Evolutionary conservation across 2,888 invertebrate species (phyloP), one percentile per base, ranked within the genome.

Genomic region (Lepidocyrtinus sp.): DNA sequence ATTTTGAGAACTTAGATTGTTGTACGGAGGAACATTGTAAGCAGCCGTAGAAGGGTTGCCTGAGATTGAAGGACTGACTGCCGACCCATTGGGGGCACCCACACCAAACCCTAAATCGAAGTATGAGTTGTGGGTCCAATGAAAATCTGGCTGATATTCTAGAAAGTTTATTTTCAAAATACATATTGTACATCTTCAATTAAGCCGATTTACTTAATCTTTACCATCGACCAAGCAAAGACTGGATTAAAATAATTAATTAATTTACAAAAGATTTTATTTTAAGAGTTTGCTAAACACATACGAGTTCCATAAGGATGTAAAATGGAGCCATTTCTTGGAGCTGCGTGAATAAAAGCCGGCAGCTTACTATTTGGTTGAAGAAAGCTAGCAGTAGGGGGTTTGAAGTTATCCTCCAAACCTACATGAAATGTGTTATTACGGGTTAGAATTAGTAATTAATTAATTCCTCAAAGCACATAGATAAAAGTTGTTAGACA

Each of bases 291-390:
- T 62, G 36, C n/a, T 55, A n/a, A 50, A 22, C 62, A 84, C 86
- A 65, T 86, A 86, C 86, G 86, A 82, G 77, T 71, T 77, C 83
- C 82, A 70, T 85, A 86, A 24, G 84, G 83, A 75, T 84, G 82
- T 25, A 85, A 68, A 72, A 82, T 80, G 71, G 75, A 79, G 69
- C 77, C 77, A 69, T 82, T 85, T 71, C 86, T 82, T 24, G 83
- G 79, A 19, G 84, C 75, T 73, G 84, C 70, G 67, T 82, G 83
- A 72, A 84, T 83, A 80, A 86, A 86, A 84, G 83, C 83, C 76
- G 85, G 85, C 25, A 85, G 80, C 76, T 84, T 84, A 81, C 81
- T 83, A 70, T 83, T 79, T 82, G 71, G 77, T 71, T 62, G 83
- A 69, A 84, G 83, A 80, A 84, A 83, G 83, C 67, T 83, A 26